Conservation (phyloP, 2,888 invertebrate genomes). For the Mycogona germanica region DNA sequence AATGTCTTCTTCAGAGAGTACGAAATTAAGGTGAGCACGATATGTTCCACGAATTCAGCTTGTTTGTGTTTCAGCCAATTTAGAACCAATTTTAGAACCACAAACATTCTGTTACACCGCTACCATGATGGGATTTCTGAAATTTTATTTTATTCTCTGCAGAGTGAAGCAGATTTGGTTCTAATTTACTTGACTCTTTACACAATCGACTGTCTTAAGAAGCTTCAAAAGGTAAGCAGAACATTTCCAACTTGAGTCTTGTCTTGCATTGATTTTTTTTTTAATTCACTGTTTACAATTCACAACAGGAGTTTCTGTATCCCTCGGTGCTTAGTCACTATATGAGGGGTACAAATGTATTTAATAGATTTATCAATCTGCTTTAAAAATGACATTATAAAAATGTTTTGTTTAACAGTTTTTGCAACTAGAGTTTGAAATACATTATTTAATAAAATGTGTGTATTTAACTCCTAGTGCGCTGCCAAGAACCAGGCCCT, state of each 20-base stretch:
- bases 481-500: constrained; percentile 69
- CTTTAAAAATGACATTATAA: no score
- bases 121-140: no score
- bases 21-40: constrained; percentile 98
- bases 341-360: neutral
- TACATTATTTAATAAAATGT: neutral
- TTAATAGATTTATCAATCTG: no score
- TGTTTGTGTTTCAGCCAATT: neutral
- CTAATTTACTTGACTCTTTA: constrained; percentile 95
- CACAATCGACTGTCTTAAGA: constrained; percentile 93
- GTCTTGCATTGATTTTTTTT: no score
- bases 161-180: constrained; percentile 93
- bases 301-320: no score
- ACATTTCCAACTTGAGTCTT: no score
- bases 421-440: neutral
- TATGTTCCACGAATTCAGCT: constrained; percentile 34
- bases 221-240: constrained; percentile 54
- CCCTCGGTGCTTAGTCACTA: no score
- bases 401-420: neutral
- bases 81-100: neutral
- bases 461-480: constrained; percentile 40
- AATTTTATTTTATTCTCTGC: no score
- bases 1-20: constrained; percentile 99
- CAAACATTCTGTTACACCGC: constrained; percentile 1
- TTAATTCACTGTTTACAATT: no score